phyloP scores from a whole-genome alignment of 2,113 vertebrate genomes.

The Saguinus imperator region DNA sequence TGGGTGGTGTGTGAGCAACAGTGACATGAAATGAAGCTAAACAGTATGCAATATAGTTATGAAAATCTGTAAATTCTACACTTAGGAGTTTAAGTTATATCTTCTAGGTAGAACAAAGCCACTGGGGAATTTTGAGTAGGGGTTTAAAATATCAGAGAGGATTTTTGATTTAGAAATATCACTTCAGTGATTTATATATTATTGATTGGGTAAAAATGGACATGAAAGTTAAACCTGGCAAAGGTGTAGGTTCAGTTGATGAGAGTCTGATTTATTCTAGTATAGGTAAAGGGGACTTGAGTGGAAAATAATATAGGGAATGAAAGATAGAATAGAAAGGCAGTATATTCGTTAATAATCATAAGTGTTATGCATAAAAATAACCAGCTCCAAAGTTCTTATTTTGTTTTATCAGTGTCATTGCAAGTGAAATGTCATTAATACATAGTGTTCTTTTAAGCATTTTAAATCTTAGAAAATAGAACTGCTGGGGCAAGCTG shows the following conservation, averaged over 20 bases:
- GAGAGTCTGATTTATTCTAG: neutral
- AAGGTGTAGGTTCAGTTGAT: neutral
- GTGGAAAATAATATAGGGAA: neutral
- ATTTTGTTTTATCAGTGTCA: neutral
- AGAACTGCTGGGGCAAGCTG: neutral
- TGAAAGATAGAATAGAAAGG: neutral
- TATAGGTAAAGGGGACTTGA: neutral
- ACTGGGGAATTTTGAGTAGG: neutral
- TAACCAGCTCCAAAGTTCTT: neutral
- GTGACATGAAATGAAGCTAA: neutral
- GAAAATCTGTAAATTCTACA: neutral
- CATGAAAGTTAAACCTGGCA: neutral
- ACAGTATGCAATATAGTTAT: neutral
- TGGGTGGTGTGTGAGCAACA: neutral
- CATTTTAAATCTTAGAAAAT: neutral
- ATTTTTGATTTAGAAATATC: neutral
- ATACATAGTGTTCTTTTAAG: neutral
- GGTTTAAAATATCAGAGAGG: neutral
- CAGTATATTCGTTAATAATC: neutral
- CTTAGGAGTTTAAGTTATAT: neutral
- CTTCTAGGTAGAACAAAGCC: neutral
- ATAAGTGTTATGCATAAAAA: neutral
- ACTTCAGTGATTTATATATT: neutral
- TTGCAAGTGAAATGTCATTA: neutral
- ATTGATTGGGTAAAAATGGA: neutral